A percentile compares a stretch with the other conserved stretches of the same genome.
Conservation (phyloP, 2,888 invertebrate species). For the Sinelater perroti region DNA sequence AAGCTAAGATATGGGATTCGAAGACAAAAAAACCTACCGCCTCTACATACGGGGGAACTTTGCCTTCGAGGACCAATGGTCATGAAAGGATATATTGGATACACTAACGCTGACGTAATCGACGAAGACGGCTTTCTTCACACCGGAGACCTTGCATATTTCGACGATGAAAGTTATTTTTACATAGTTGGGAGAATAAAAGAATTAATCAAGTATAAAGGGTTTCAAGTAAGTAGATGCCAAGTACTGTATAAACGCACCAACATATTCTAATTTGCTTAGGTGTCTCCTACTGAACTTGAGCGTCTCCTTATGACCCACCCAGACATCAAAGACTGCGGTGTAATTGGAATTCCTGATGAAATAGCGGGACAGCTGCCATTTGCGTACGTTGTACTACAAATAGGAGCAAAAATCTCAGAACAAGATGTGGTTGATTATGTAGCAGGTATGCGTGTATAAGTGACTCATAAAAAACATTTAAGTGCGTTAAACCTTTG, state of each 20-base stretch:
- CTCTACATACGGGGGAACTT: slow-evolving; percentile 77
- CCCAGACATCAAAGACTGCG: slow-evolving; percentile 75
- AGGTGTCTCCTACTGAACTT: slow-evolving; percentile 85
- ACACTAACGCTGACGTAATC: slow-evolving; percentile 62
- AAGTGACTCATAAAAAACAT: neutral
- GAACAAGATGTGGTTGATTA: slow-evolving; percentile 53
- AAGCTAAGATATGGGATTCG: slow-evolving; percentile 66
- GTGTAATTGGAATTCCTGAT: slow-evolving; percentile 79
- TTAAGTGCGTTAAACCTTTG: no score
- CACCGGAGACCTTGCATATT: slow-evolving; percentile 83
- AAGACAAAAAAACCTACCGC: slow-evolving; percentile 68
- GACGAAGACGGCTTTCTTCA: slow-evolving; percentile 78
- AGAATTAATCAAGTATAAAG: slow-evolving; percentile 89
- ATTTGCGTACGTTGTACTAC: slow-evolving; percentile 74
- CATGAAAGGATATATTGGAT: slow-evolving; percentile 76
- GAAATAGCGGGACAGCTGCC: slow-evolving; percentile 77
- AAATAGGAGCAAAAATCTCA: slow-evolving; percentile 61
- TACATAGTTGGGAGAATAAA: slow-evolving; percentile 84
- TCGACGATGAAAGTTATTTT: slow-evolving; percentile 76
- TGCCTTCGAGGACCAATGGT: slow-evolving; percentile 76
- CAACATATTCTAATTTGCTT: slow-evolving; percentile 47
- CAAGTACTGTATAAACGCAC: no score
- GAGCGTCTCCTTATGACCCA: slow-evolving; percentile 78
- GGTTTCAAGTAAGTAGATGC: slow-evolving; percentile 72
- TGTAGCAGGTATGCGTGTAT: slow-evolving; percentile 55